Percentiles rank a stretch among this genome's conserved stretches.
Conservation (phyloP, 2,797 vertebrate genomes). For the Centroberyx gerrardi region DNA sequence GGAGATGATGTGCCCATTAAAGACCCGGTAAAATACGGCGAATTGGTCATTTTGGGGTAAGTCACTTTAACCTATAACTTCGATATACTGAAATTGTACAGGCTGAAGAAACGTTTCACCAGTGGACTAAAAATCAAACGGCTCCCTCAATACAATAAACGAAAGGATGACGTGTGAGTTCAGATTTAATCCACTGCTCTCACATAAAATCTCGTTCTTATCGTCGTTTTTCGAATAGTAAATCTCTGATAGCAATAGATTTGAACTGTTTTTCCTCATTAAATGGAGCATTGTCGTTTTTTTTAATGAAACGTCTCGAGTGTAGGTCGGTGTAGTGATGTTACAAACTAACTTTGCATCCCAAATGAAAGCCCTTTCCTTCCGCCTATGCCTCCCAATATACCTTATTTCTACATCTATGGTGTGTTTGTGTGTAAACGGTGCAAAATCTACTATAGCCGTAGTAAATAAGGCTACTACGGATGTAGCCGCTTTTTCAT, state of each 20-base stretch:
- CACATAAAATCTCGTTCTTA: not conserved
- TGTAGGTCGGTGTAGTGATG: slow-evolving; percentile 17
- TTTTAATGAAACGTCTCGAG: not conserved
- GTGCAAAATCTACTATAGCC: slow-evolving; percentile 2
- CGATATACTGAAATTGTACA: slow-evolving; percentile 19
- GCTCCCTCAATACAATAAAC: slow-evolving; percentile 44
- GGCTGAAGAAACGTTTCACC: slow-evolving; percentile 37
- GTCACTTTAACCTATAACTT: slow-evolving; percentile 63
- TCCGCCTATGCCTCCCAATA: not conserved
- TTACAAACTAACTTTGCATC: slow-evolving; percentile 70
- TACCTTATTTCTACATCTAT: not conserved
- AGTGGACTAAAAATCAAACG: slow-evolving; percentile 29
- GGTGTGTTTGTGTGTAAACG: slow-evolving; percentile 37
- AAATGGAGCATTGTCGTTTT: slow-evolving; percentile 11
- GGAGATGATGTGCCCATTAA: slow-evolving; percentile 93
- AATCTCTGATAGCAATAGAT: not conserved
- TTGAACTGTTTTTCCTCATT: not conserved
- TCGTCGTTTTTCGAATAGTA: not conserved
- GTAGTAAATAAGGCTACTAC: slow-evolving; percentile 58
- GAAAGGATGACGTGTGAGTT: slow-evolving; percentile 48
- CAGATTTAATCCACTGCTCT: slow-evolving; percentile 33
- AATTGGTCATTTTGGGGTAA: slow-evolving; percentile 96
- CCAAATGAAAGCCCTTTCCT: not conserved
- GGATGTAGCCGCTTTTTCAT: slow-evolving; percentile 75
- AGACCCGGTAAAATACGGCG: slow-evolving; percentile 97